Evolutionary conservation across 2,888 invertebrate genomes (phyloP), one percentile per base, ranked within the genome.

Genomic region (Drepanosiphum platanoidis): DNA sequence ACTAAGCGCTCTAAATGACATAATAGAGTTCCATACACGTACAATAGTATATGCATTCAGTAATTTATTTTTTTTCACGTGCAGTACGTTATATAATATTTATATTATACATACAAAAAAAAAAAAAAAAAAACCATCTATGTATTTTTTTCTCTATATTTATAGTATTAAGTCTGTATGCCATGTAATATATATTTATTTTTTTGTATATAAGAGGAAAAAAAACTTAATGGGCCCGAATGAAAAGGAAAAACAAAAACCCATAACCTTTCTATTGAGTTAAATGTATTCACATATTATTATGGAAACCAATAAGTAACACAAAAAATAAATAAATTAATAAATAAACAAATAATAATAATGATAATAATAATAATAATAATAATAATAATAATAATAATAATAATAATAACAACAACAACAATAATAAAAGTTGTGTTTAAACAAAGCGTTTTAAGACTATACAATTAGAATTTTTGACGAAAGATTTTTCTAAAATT

Each of bases 171-270:
- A 36, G 39, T 61, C 22, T 3, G 66, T 52, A 52, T n/a, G 68
- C 39, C 27, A 64, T 75, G 15, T 75, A 34, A 75, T 75, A 9
- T 30, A 74, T 74, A 22, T 42, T 42, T 52, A 75, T 75, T 32
- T n/a, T n/a, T n/a, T n/a, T n/a, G n/a, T n/a, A n/a, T 34, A 32
- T 66, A 42, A n/a, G 13, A 32, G 66, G 32, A 79, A 66, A 61
- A 68, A 18, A 34, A 52, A 4, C n/a, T n/a, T 58, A 36, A 8
- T 27, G 52, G 34, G 27, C 32, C n/a, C 72, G 42, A 72, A 72
- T 32, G 72, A 61, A 64, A 74, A 75, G 27, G 74, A 66, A 74
- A 74, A 75, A 74, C 83, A 83, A 83, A 83, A 83, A 75, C 74
- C 83, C 83, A 61, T 83, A 74, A 83, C 34, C 32, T 22, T 61